Percentiles rank a stretch among this genome's conserved stretches.
These are phyloP conservation scores for Gasteruption jaculator DNA, from an alignment of 2,888 invertebrate genomes.

Conservation along the genomic window DNA sequence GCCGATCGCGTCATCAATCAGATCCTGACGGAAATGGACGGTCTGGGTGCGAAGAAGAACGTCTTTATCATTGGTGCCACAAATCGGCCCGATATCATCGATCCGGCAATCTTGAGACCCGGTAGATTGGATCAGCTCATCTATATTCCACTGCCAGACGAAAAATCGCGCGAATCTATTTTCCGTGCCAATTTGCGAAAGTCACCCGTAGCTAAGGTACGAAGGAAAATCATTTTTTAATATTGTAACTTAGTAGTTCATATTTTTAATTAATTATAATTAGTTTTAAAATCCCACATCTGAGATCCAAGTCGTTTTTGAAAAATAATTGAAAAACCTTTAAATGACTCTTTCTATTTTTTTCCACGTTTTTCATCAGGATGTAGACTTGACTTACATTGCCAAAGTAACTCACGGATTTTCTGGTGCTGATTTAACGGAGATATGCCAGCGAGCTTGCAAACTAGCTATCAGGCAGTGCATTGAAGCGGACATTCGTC, in stretches of 20 bases:
- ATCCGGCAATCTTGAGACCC: conserved; percentile 97
- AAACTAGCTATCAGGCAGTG: conserved; percentile 98
- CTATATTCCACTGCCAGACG: conserved; percentile 99
- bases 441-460: conserved; percentile 99
- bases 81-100: conserved; percentile 94
- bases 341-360: conserved; percentile 13
- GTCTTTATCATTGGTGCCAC: conserved; percentile 99
- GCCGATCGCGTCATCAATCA: conserved; percentile 99
- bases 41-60: conserved; percentile 99
- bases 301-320: not conserved
- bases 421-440: conserved; percentile 98
- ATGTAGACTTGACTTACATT: conserved; percentile 86
- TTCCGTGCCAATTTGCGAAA: conserved; percentile 94
- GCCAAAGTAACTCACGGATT: conserved; percentile 93
- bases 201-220: conserved; percentile 84
- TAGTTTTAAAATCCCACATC: not conserved
- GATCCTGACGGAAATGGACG: conserved; percentile 99
- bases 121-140: conserved; percentile 98
- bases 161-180: conserved; percentile 94
- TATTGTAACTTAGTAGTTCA: conserved; percentile 4
- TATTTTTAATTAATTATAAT: not conserved
- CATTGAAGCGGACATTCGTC: conserved; percentile 91
- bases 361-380: too few species aligned
- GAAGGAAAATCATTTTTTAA: conserved; percentile 1
- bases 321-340: not conserved